Percentiles rank a stretch among this genome's conserved stretches.
Evolutionary conservation across 2,113 vertebrate genomes (phyloP).

Genomic region (Mixornis gularis): DNA sequence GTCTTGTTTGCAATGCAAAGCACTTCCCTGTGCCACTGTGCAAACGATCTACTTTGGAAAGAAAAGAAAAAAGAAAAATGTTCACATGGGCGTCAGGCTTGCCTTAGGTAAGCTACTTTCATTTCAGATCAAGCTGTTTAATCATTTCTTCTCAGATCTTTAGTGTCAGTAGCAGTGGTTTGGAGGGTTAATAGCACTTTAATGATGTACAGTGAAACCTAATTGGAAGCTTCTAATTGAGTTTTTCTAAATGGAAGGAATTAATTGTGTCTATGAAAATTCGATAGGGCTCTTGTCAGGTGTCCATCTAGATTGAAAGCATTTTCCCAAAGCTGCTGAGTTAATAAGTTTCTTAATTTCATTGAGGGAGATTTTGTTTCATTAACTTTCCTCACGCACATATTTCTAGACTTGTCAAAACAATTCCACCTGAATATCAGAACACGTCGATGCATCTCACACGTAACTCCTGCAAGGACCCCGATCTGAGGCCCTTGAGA

Average conservation of each 20-base stretch:
- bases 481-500: rapidly evolving
- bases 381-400: neutral
- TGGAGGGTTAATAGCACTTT: constrained; percentile 35
- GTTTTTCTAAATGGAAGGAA: constrained; percentile 35
- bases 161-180: neutral
- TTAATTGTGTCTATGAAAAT: constrained; percentile 57
- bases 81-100: rapidly evolving
- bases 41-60: neutral
- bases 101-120: neutral
- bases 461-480: neutral
- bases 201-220: constrained; percentile 13
- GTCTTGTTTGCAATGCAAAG: neutral
- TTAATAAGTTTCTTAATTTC: constrained; percentile 50
- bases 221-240: constrained; percentile 46
- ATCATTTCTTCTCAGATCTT: neutral
- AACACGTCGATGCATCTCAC: neutral
- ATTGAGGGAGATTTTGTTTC: constrained; percentile 7
- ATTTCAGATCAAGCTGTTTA: neutral
- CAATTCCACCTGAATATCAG: neutral
- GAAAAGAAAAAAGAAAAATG: neutral
- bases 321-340: neutral
- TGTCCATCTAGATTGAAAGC: constrained; percentile 31
- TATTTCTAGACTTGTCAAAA: neutral
- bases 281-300: constrained; percentile 43
- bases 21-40: neutral